Conservation (phyloP, 2,888 invertebrate genomes). For the Lasius platythorax region DNA sequence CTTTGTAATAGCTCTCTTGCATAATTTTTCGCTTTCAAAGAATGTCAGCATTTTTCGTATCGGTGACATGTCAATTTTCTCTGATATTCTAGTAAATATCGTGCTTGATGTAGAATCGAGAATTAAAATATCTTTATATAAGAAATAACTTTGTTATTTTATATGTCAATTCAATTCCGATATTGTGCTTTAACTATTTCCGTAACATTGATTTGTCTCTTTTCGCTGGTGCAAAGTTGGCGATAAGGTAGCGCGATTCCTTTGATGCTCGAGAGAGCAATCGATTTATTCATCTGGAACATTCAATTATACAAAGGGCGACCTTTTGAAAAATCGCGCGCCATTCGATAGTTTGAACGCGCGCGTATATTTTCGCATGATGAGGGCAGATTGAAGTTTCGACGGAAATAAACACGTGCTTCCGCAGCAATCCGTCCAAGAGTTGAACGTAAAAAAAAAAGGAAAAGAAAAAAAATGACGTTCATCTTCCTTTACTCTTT, state of each 20-base stretch:
- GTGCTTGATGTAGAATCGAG: conserved; percentile 10
- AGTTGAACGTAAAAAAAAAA: conserved; percentile 42
- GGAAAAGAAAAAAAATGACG: conserved; percentile 27
- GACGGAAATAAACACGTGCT: conserved; percentile 54
- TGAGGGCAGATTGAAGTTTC: conserved; percentile 41
- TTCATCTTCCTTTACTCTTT: conserved; percentile 14
- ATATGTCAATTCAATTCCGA: conserved; percentile 2
- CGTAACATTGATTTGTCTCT: conserved; percentile 12
- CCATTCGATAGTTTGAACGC: conserved; percentile 38
- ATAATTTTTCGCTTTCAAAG: not conserved
- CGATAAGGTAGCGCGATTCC: conserved; percentile 29
- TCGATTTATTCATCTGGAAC: conserved; percentile 55
- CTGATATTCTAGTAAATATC: not conserved
- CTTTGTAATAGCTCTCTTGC: not conserved
- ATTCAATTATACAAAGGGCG: conserved; percentile 49
- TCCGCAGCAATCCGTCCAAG: conserved; percentile 57
- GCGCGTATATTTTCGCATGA: conserved; percentile 25
- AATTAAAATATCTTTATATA: conserved; percentile 23
- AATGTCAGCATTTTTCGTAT: conserved; percentile 7
- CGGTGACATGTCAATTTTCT: conserved; percentile 28
- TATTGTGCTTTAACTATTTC: conserved; percentile 35
- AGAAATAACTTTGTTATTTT: conserved; percentile 33
- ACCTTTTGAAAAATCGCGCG: conserved; percentile 51
- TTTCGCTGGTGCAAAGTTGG: conserved; percentile 28
- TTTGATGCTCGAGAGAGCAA: conserved; percentile 48